phyloP scores from a whole-genome alignment of 2,888 invertebrate genomes.

The Halictus ligatus region DNA sequence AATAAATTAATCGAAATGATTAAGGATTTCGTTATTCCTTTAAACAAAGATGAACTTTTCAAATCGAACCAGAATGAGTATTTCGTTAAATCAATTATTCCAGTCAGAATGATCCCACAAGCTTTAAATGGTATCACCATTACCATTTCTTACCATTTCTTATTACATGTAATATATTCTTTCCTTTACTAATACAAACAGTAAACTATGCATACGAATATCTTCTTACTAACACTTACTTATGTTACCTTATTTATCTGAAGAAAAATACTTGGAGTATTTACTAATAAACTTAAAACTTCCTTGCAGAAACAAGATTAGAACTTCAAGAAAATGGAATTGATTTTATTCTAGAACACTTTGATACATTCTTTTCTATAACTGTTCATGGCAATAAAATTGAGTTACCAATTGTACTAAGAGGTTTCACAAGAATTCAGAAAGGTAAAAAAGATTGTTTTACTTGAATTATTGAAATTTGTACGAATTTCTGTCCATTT shows the following conservation, averaged over 20 bases:
- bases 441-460: conserved; percentile 70
- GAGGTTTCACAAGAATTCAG: conserved; percentile 74
- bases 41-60: conserved; percentile 88
- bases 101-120: conserved; percentile 86
- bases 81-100: conserved; percentile 88
- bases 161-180: conserved; percentile 20
- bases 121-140: conserved; percentile 86
- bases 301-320: conserved; percentile 77
- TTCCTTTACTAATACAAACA: not conserved
- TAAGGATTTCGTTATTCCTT: conserved; percentile 88
- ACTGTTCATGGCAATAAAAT: conserved; percentile 88
- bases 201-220: not conserved
- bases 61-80: conserved; percentile 86
- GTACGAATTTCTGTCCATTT: conserved; percentile 7
- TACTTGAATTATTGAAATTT: not conserved
- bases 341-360: conserved; percentile 89
- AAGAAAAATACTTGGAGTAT: not conserved
- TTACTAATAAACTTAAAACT: not conserved
- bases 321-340: conserved; percentile 84
- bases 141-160: not conserved
- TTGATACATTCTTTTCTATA: conserved; percentile 91
- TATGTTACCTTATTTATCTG: not conserved
- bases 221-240: not conserved
- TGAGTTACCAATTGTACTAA: conserved; percentile 83
- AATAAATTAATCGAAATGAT: conserved; percentile 45